phyloP scores from a whole-genome alignment of 2,888 invertebrate species.

The Habroteleia sp. region DNA sequence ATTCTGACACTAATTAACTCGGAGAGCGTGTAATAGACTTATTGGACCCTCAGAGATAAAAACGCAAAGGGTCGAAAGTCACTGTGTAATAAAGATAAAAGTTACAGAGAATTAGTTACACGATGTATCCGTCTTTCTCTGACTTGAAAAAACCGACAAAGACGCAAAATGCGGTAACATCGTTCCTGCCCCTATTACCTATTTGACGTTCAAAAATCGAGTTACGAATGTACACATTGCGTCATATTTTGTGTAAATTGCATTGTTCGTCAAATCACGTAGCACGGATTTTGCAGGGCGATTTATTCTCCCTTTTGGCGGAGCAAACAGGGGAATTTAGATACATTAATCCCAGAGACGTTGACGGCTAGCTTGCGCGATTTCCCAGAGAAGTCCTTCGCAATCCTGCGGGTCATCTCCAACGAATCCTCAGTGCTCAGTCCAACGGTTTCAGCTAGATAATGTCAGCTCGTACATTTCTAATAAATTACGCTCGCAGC shows the following conservation, averaged over 20 bases:
- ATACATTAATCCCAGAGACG: slow-evolving; percentile 72
- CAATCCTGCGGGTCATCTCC: slow-evolving; percentile 46
- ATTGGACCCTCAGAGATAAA: slow-evolving; percentile 48
- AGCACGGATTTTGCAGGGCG: slow-evolving; percentile 60
- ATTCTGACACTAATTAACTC: slow-evolving; percentile 52
- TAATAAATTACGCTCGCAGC: slow-evolving; percentile 41
- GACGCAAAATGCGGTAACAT: neutral
- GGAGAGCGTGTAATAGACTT: slow-evolving; percentile 49
- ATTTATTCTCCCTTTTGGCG: slow-evolving; percentile 65
- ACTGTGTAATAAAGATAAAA: slow-evolving; percentile 50
- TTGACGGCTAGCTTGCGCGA: slow-evolving; percentile 71
- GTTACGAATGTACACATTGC: slow-evolving; percentile 4
- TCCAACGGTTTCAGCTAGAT: slow-evolving; percentile 17
- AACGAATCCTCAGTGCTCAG: slow-evolving; percentile 28
- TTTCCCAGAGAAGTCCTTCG: slow-evolving; percentile 61
- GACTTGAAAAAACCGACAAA: neutral
- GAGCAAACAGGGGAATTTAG: neutral
- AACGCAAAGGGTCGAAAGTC: slow-evolving; percentile 44
- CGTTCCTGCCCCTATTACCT: slow-evolving; percentile 30
- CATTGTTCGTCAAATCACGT: slow-evolving; percentile 67
- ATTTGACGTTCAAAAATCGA: slow-evolving; percentile 24
- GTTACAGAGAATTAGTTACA: slow-evolving; percentile 35
- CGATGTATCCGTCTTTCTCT: slow-evolving; percentile 13
- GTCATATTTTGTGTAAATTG: slow-evolving; percentile 32
- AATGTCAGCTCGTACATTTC: slow-evolving; percentile 35